Evolutionary conservation across 2,113 vertebrate species (phyloP).

Genomic region (Sarotherodon lohbergeri): DNA sequence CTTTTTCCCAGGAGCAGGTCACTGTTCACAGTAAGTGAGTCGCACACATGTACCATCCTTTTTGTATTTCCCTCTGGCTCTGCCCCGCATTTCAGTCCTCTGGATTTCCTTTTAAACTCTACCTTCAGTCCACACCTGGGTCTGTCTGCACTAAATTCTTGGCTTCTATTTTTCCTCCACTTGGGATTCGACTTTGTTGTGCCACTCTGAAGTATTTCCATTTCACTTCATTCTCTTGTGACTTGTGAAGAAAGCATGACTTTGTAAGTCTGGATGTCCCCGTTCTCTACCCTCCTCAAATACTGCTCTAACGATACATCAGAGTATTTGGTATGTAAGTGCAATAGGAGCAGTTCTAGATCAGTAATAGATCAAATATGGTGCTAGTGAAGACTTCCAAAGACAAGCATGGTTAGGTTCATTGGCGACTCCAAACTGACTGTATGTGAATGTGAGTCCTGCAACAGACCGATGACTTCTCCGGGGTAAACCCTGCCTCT

Average conservation of each 20-base stretch:
- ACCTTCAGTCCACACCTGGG: background rate
- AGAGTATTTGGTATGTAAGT: background rate
- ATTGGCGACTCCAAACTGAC: background rate
- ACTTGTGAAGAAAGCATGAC: background rate
- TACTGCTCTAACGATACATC: background rate
- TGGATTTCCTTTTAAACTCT: background rate
- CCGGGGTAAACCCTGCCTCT: background rate
- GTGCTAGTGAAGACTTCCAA: background rate
- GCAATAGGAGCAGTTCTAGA: background rate
- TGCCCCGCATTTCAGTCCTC: background rate
- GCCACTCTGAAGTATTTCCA: background rate
- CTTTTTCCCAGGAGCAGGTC: constrained; percentile 16
- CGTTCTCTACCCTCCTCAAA: background rate
- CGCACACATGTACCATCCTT: background rate
- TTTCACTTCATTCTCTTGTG: background rate
- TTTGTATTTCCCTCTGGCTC: constrained; percentile 7
- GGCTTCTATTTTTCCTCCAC: background rate
- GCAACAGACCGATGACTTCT: background rate
- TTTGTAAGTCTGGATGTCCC: background rate
- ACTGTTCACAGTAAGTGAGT: constrained; percentile 30
- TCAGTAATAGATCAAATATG: background rate
- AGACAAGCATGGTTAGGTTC: background rate
- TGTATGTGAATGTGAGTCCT: background rate
- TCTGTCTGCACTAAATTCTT: background rate
- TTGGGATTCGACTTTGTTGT: background rate